Base-by-base conservation (phyloP, 2,113 vertebrate genomes). In the Rhizomys pruinosus region DNA sequence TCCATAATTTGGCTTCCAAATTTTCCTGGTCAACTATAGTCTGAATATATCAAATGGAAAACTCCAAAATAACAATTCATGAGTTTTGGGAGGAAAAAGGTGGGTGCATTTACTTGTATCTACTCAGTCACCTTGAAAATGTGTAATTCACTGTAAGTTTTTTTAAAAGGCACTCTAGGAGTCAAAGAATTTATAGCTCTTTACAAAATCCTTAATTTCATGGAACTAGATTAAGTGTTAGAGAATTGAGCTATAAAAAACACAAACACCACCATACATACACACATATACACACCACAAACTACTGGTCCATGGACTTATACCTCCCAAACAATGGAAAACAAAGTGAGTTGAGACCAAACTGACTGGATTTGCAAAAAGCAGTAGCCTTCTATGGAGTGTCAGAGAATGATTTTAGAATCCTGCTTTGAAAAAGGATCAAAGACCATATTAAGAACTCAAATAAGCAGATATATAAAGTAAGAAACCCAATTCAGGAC, bases 81-180 rank as follows among this genome's bases (percentile, higher is more conserved):
- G 63, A 89, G 42, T 39, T 34, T 77, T 89, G 20, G 66, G 47
- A 5, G 5, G 57, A 47, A 20, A 68, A 32, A 72, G 47, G 85
- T 6, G 92, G 76, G 13, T 11, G 59, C 71, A 71, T 77, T 66
- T 88, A 61, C 57, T 57, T 72, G 17, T 42, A 80, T n/a, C n/a
- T 72, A 25, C 34, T 84, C 23, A 44, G n/a, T n/a, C n/a, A n/a
- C n/a, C n/a, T n/a, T n/a, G n/a, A n/a, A n/a, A n/a, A n/a, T n/a
- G n/a, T n/a, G n/a, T 93, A 61, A 82, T 96, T 90, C 89, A 74
- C 3, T 87, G 27, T 80, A 39, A 74, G 20, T 87, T 66, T 64
- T 55, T 77, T 37, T 59, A 69, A 57, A 87, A 72, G 63, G 37
- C 6, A 80, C 13, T 73, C 55, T 73, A 16, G n/a, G 63, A 91